Base-by-base conservation (phyloP, 2,797 vertebrate genomes). In the Tympanoctomys barrerae region DNA sequence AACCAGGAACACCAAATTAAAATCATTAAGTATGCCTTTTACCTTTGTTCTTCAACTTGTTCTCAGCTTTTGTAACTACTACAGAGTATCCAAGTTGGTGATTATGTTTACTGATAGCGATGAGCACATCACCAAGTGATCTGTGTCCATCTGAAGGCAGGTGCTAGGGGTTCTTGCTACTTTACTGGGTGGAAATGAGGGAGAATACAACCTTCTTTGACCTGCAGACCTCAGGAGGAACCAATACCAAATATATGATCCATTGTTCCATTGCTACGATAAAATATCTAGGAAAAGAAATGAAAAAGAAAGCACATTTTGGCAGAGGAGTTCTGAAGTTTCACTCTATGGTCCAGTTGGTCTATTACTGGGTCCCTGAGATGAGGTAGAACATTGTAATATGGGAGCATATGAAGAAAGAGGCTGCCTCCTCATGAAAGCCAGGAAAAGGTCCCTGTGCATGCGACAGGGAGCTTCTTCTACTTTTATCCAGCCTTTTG, bases 41-140 rank as follows among this genome's bases (percentile, higher is more conserved):
- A 22, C 31, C 36, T 94, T 94, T 90, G 33, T 91, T 87, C 64
- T 96, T 71, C 39, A 92, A 46, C 54, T 12, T 92, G 52, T 54
- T 90, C n/a, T 31, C 66, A 85, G 89, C 59, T 84, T 96, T 95
- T 59, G 59, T 70, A 85, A 88, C 7, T 85, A 13, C 71, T 59
- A 13, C 59, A 19, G n/a, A 79, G n/a, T 52, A 61, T 78, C 87
- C 68, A 84, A 22, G 33, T 81, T 59, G 71, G n/a, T 81, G 33
- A 78, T 90, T 46, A 61, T 31, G 46, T 78, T 80, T 73, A 81
- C 33, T 54, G 1, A 36, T 73, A 90, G 24, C 59, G 59, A 49
- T n/a, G 28, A 71, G 24, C 11, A 54, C 16, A 24, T 61, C 31
- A 57, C 61, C 26, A 12, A 13, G 1, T 83, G 61, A 94, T 16